Base-by-base conservation (phyloP, 2,113 vertebrate genomes). In the Chaetorhynchus papuensis region DNA sequence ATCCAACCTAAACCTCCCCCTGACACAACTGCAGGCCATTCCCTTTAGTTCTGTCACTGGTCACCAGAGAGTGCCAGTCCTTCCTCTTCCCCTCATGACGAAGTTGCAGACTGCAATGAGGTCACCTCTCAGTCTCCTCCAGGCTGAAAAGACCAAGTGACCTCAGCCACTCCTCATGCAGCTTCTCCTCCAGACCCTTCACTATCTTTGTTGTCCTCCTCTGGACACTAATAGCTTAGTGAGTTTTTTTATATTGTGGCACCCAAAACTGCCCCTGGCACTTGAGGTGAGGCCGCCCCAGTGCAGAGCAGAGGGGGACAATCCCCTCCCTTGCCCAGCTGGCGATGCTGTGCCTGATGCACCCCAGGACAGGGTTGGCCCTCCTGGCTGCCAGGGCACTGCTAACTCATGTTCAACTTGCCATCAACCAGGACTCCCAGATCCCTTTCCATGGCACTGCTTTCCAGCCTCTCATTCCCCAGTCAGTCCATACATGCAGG, bases 351-450 rank as follows among this genome's bases (percentile, higher is more conserved):
- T 21, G 13, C 21, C 70, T 66, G 42, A 26, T 57, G 24, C 8
- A 0, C n/a, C 15, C 8, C 35, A 42, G 61, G 52, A 7, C 16
- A 21, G 0, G 0, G 0, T 1, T 31, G 31, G 20, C 11, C 4
- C 30, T 57, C 16, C 31, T 50, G 70, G 35, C 42, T 85, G 7
- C 35, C 50, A 35, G 52, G 42, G 31, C 59, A n/a, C 59, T 56
- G 41, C 60, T 59, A 52, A 0, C 7, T 31, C 17, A 0, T 15
- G 21, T 4, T 52, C 31, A 7, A 18, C 9, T 42, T 27, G 13
- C 11, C 52, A 42, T 0, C 0, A 2, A 35, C 31, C 21, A 50
- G 37, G 13, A 50, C 1, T 10, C 7, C 13, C 31, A 26, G 17
- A 11, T 14, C 10, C 11, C 21, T 68, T 66, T 66, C 4, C 5